Base-by-base conservation (phyloP, 2,113 vertebrate species). In the Uria lomvia region DNA sequence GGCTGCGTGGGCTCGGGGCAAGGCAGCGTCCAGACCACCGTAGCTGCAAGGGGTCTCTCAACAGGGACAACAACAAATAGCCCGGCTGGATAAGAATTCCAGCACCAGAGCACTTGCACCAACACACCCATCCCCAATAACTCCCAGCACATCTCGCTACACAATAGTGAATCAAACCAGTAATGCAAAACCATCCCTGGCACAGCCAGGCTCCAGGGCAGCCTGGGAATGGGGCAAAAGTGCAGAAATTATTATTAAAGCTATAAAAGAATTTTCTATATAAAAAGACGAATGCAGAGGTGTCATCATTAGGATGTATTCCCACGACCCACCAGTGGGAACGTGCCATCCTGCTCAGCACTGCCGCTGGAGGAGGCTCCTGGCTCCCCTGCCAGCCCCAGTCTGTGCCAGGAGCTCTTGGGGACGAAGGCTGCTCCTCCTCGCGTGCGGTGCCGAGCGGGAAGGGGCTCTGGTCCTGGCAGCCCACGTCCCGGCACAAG, bases 391-490 rank as follows among this genome's bases (percentile, higher is more conserved):
- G 36, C 10, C 66, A 65, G 59, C 21, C 52, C 89, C 34, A 23
- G 60, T 6, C 40, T 67, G 34, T 49, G 43, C 53, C 75, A 62
- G n/a, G 22, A 92, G 66, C 58, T 83, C 63, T 22, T 60, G 45
- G 55, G 49, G 36, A 83, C 0, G 15, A 73, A 45, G 62, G 49
- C 67, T 79, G 52, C 53, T 87, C 19, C 58, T 62, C 47, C 42
- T 70, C 7, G 0, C 0, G 1, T 9, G 30, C 3, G 1, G 18
- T 21, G 42, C 14, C 0, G 3, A 60, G 70, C 0, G 0, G 66
- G 42, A 94, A 2, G 3, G 27, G 15, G n/a, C 42, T 63, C 47
- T 36, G 56, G 32, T 34, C 66, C 74, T 19, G 6, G 42, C 56
- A 72, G 29, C 42, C 38, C 38, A 9, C 0, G 8, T 38, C 65